Percentiles rank a stretch among this genome's conserved stretches.
Evolutionary conservation across 2,888 invertebrate species (phyloP).

Genomic region (Endotricha flammealis): DNA sequence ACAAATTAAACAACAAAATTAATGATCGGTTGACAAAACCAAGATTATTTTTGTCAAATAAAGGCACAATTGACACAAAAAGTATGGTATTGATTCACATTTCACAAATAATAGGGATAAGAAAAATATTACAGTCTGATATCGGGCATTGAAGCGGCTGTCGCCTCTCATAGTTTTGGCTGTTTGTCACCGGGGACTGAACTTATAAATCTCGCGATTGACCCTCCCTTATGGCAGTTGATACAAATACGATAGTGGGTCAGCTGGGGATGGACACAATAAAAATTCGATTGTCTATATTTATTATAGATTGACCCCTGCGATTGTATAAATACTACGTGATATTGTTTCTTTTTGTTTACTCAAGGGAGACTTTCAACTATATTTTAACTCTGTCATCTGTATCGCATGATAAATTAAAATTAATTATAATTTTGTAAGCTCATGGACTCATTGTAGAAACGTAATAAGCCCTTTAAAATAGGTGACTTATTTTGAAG

Average conservation of each 20-base stretch:
- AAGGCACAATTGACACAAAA: too few relatives aligned
- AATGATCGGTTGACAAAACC: too few relatives aligned
- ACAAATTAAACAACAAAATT: too few relatives aligned
- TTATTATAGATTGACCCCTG: conserved; percentile 36
- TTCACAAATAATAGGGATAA: background rate
- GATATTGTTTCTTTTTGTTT: background rate
- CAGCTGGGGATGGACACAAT: conserved; percentile 56
- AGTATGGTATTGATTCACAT: too few relatives aligned
- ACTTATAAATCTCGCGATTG: conserved; percentile 57
- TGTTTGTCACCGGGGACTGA: conserved; percentile 49
- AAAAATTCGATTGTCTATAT: conserved; percentile 48
- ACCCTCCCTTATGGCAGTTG: conserved; percentile 50
- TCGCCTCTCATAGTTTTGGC: conserved; percentile 46
- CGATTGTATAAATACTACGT: conserved; percentile 2
- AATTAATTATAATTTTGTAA: too few relatives aligned
- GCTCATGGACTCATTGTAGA: too few relatives aligned
- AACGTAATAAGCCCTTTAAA: too few relatives aligned
- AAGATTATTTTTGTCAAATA: too few relatives aligned
- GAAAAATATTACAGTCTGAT: conserved; percentile 24
- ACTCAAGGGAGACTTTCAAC: too few relatives aligned
- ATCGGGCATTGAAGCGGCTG: conserved; percentile 37
- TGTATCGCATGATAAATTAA: too few relatives aligned
- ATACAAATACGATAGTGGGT: conserved; percentile 46
- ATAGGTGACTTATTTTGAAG: too few relatives aligned
- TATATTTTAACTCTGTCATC: too few relatives aligned